Evolutionary conservation across 2,113 vertebrate species (phyloP), one percentile per base, ranked within the genome.

Genomic region (Chrysemys picta): DNA sequence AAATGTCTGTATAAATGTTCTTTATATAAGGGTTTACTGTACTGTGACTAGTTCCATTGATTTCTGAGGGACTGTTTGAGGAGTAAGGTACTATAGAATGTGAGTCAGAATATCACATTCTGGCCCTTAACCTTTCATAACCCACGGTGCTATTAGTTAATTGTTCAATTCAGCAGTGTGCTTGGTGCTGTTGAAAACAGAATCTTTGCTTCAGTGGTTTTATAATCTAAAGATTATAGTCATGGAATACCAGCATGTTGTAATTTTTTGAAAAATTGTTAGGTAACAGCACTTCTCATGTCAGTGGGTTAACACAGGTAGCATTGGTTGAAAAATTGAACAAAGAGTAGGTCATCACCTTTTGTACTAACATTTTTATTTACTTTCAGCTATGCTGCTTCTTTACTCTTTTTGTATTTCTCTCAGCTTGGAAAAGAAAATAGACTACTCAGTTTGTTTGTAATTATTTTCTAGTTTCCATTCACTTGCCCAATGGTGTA

Each of bases 31-130:
- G 53, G 53, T 54, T 54, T 54, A 54, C 21, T 22, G 59, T 84
- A 59, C 42, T 3, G 0, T 81, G 50, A 89, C 80, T 78, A 47
- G 11, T 89, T 22, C 52, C 38, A 82, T 0, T 84, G 69, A 56
- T 89, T 91, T 90, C n/a, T 82, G 81, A 83, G 52, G 2, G 24
- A 53, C 7, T 10, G 85, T 27, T 84, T 95, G 85, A 87, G 85
- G 84, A 86, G 22, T 84, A 82, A 92, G 87, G 75, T 88, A 45
- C 52, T 13, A 1, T 88, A 21, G 78, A 54, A 80, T 88, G 94
- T 84, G 75, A 83, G 5, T 80, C 22, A 27, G 8, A 52, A 6
- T 59, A 16, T 42, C 85, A 50, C 16, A 4, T 35, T 87, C 25
- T 90, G 25, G 16, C 62, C 4, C 56, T 88, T 57, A 25, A 57